Base-by-base conservation (phyloP, 2,888 invertebrate genomes). In the Polietes domitor region DNA sequence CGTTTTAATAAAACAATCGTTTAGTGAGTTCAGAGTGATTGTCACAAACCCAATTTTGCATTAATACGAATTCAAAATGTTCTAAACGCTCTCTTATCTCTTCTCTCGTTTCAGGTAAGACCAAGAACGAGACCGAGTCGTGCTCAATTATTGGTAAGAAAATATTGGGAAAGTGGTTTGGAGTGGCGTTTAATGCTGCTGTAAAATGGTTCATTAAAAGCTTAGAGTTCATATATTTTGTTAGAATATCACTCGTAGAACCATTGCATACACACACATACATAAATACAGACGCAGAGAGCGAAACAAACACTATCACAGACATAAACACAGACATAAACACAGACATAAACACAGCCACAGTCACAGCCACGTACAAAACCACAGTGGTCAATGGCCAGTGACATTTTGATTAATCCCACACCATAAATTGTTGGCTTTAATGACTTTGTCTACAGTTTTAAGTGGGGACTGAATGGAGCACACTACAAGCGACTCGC, bases 321-420 rank as follows among this genome's bases (percentile, higher is more conserved):
- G n/a, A n/a, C n/a, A n/a, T n/a, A n/a, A n/a, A n/a, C n/a, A n/a
- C n/a, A n/a, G n/a, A n/a, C n/a, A n/a, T n/a, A n/a, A n/a, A n/a
- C n/a, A n/a, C n/a, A n/a, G n/a, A n/a, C 26, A 37, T 19, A 50
- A 5, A 50, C 19, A 17, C 79, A 83, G 75, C 68, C 79, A 73
- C 81, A 79, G 65, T 70, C 79, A 61, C 21, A 10, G 24, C 21
- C 21, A 41, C 32, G 9, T 47, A 17, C 50, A 1, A 65, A 61
- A 77, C 82, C 77, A 74, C 74, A 82, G 55, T 77, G 74, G 77
- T 77, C 82, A 74, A 71, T 75, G 77, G 63, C 75, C 82, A 82
- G 74, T 82, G 82, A 78, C 78, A 82, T 78, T 82, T 82, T 82
- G 77, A 82, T 82, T 82, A 82, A 82, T 82, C 82, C 78, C 78